Percentiles rank a stretch among this genome's conserved stretches.
Evolutionary conservation across 1,140 invertebrate species (phyloP).

Genomic region (Drusus annulatus): DNA sequence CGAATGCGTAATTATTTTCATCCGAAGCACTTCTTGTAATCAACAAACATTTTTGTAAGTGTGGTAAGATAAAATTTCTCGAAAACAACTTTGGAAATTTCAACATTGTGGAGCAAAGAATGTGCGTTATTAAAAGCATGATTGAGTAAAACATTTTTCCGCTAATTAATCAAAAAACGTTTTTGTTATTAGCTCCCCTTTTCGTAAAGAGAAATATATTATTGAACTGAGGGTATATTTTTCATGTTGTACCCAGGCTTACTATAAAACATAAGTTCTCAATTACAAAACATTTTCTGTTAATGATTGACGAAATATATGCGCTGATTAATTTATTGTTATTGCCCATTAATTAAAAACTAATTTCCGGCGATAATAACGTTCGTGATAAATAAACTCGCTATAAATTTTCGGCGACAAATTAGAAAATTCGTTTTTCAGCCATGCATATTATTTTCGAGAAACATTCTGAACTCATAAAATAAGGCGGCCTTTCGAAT

Average conservation of each 20-base stretch:
- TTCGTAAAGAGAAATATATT: not conserved
- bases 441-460: conserved; percentile 14
- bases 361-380: too few species aligned
- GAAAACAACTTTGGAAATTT: conserved; percentile 2
- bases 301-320: too few species aligned
- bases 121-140: conserved; percentile 8
- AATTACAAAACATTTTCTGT: too few species aligned
- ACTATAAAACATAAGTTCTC: too few species aligned
- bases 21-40: conserved; percentile 24
- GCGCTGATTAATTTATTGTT: too few species aligned
- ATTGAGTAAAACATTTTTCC: conserved; percentile 9
- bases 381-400: not conserved
- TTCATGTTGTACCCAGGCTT: too few species aligned
- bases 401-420: not conserved
- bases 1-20: conserved; percentile 46
- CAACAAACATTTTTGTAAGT: conserved; percentile 46
- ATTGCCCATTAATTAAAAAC: too few species aligned
- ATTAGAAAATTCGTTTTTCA: conserved; percentile 24
- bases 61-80: conserved; percentile 10
- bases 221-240: too few species aligned
- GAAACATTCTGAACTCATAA: not conserved
- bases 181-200: not conserved
- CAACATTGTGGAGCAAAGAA: not conserved
- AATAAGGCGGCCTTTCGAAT: conserved; percentile 22
- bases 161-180: conserved; percentile 9